Percentiles rank a stretch among this genome's conserved stretches.
These are phyloP conservation scores for Pseudolycoriella hygida DNA, from an alignment of 2,888 invertebrate genomes.

Conservation along the genomic window DNA sequence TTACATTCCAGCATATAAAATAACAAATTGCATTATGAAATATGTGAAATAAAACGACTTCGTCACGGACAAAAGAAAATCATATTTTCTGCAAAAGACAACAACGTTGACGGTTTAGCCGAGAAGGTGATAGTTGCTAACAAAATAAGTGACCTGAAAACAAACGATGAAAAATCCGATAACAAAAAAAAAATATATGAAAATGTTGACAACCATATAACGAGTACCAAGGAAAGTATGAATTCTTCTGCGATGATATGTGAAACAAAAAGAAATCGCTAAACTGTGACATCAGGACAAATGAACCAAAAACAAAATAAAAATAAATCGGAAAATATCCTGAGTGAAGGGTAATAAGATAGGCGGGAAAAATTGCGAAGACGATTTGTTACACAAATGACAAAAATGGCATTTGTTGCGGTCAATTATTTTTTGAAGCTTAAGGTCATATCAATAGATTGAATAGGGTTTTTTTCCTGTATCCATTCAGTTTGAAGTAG, in stretches of 20 bases:
- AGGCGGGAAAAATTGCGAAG: neutral
- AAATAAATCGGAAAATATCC: constrained; percentile 1
- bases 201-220: neutral
- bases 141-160: constrained; percentile 1
- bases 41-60: neutral
- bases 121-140: neutral
- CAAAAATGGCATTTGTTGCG: neutral
- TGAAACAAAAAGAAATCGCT: constrained; percentile 1
- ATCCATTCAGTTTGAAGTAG: too few relatives aligned
- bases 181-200: neutral
- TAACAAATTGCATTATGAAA: neutral
- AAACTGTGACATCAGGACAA: neutral
- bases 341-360: neutral
- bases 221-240: neutral
- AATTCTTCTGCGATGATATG: neutral
- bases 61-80: neutral
- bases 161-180: neutral
- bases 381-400: neutral
- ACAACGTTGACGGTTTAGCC: neutral
- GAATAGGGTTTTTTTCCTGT: too few relatives aligned
- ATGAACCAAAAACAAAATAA: neutral
- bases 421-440: too few relatives aligned
- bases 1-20: too few relatives aligned
- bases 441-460: too few relatives aligned
- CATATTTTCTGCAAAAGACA: neutral